Base-by-base conservation (phyloP, 2,888 invertebrate species). In the Pachliopta kotzebuea region DNA sequence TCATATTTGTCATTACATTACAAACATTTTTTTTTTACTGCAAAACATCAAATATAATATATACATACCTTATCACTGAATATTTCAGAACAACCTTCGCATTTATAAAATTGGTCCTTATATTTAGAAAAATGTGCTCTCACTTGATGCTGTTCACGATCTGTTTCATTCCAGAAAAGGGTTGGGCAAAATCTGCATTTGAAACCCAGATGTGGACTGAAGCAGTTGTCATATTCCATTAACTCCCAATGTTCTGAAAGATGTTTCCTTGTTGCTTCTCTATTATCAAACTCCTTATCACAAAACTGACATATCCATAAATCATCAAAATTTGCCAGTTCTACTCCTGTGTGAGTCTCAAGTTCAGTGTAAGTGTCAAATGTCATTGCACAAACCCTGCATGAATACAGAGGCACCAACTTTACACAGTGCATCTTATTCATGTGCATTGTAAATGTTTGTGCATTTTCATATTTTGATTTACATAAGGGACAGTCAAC, bases 221-320 rank as follows among this genome's bases (percentile, higher is more conserved):
- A 90, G 69, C 91, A 91, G 68, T 90, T 91, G 66, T 87, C 85
- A 76, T 78, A 83, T 56, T 88, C 86, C 42, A 85, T 73, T 21
- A 68, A 68, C 55, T 81, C 77, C 82, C 80, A 87, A 69, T 90
- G 92, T 50, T 81, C 83, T 0, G 82, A 82, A 68, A 88, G 73
- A 73, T 88, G 90, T 8, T 69, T 72, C 52, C 92, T 78, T 0
- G 89, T 84, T 0, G 72, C 69, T 66, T 81, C 84, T 53, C 92
- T 71, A 24, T 82, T 79, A 50, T 85, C 79, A 82, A 92, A 92
- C 68, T 91, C 91, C 49, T 85, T 84, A 54, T 92, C 89, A 77
- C 92, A 92, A 72, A 92, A 89, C 77, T 92, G 92, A 76, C 92
- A 92, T 4, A 90, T 72, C 88, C 90, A 92, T 1, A 92, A 73